These are phyloP conservation scores for Nomada flava DNA, from an alignment of 2,888 invertebrate genomes.

Conservation along the genomic window DNA sequence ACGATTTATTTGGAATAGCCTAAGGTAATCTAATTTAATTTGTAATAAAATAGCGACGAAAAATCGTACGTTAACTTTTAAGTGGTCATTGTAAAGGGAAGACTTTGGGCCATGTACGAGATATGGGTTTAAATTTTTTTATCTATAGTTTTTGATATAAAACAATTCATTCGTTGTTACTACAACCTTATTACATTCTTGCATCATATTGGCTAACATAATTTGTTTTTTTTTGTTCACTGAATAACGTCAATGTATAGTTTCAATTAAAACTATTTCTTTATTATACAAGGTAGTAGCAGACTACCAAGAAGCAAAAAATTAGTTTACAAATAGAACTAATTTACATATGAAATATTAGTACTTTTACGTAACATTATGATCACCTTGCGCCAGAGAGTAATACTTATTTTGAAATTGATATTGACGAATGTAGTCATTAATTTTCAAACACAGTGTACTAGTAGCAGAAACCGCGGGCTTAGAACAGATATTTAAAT, in stretches of 20 bases:
- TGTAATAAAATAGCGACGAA: too few species aligned
- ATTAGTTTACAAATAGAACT: conserved; percentile 29
- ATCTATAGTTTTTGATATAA: conserved; percentile 55
- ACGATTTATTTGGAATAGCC: too few species aligned
- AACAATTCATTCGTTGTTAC: conserved; percentile 48
- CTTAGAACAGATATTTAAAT: conserved; percentile 1
- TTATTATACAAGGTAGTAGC: conserved; percentile 42
- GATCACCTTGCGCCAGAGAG: not conserved
- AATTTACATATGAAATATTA: conserved; percentile 42
- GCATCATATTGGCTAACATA: conserved; percentile 16
- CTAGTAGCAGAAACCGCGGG: not conserved
- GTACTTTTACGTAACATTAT: conserved; percentile 13
- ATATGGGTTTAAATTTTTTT: conserved; percentile 6
- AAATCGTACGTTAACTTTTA: too few species aligned
- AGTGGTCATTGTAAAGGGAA: too few species aligned
- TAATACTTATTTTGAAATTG: conserved; percentile 2
- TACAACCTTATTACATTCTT: conserved; percentile 22
- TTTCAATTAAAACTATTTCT: conserved; percentile 33
- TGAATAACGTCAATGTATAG: conserved; percentile 19
- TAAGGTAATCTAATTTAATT: too few species aligned
- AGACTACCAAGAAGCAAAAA: conserved; percentile 30
- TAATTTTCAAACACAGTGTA: not conserved
- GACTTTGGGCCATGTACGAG: too few species aligned
- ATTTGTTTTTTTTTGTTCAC: conserved; percentile 7
- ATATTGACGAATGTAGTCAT: not conserved